These are phyloP conservation scores for Drosophila kanekoi DNA, from an alignment of 2,888 invertebrate genomes.

Conservation along the genomic window DNA sequence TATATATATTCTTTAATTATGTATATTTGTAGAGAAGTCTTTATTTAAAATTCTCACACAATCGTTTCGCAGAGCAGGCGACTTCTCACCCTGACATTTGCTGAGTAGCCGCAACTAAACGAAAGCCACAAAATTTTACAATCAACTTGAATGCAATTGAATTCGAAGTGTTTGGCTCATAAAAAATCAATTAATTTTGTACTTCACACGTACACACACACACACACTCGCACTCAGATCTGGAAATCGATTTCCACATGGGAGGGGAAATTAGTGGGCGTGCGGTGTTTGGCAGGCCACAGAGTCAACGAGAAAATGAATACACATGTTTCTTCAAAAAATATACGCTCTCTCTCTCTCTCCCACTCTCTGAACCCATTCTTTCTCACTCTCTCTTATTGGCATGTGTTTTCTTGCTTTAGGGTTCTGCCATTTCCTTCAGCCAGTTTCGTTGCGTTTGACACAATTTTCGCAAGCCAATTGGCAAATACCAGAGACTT, in stretches of 20 bases:
- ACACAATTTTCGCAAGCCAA: slow-evolving; percentile 55
- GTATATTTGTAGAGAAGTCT: too few relatives aligned
- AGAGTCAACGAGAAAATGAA: slow-evolving; percentile 66
- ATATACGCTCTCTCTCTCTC: slow-evolving; percentile 22
- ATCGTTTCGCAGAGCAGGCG: neutral
- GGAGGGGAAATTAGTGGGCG: slow-evolving; percentile 38
- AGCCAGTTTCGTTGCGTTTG: slow-evolving; percentile 29
- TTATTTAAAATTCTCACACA: neutral
- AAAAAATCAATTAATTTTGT: slow-evolving; percentile 74
- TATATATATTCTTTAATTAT: too few relatives aligned
- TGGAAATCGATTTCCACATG: slow-evolving; percentile 50
- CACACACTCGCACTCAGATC: slow-evolving; percentile 8
- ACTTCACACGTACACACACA: slow-evolving; percentile 53
- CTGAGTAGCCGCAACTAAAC: neutral
- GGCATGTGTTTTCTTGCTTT: slow-evolving; percentile 20
- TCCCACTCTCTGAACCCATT: neutral
- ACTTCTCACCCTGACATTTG: slow-evolving; percentile 3
- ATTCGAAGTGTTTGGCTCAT: slow-evolving; percentile 50
- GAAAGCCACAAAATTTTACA: slow-evolving; percentile 29
- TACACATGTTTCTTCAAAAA: slow-evolving; percentile 70
- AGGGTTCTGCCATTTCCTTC: slow-evolving; percentile 30
- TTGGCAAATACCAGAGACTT: slow-evolving; percentile 37
- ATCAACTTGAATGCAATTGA: slow-evolving; percentile 50
- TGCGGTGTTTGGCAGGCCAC: slow-evolving; percentile 44
- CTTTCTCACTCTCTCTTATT: neutral